A percentile compares a stretch with the other conserved stretches of the same genome.
Conservation (phyloP, 2,113 vertebrate species). For the Mirza zaza region DNA sequence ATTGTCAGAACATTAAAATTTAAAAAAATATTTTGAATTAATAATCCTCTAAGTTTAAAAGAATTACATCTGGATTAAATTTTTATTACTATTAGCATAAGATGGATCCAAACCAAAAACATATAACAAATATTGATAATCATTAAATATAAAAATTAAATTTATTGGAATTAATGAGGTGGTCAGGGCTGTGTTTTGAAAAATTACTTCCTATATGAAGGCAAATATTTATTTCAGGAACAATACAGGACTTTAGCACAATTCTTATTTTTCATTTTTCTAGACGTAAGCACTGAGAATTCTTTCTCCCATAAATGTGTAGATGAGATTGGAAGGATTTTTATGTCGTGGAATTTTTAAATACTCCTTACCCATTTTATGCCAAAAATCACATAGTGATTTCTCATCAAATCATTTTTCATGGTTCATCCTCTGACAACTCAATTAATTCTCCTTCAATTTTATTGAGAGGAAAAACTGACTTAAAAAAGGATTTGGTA, state of each 20-base stretch:
- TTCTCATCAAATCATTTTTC: slow-evolving; percentile 38
- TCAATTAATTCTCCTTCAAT: slow-evolving; percentile 10
- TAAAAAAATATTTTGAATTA: background rate
- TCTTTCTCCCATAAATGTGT: background rate
- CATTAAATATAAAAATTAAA: background rate
- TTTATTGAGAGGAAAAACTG: slow-evolving; percentile 13
- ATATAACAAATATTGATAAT: background rate
- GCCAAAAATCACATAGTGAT: background rate
- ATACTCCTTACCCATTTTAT: background rate
- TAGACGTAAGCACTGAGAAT: background rate
- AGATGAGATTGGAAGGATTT: slow-evolving; percentile 9
- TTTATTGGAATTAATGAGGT: background rate
- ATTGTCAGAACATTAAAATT: slow-evolving; percentile 8
- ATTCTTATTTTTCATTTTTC: background rate
- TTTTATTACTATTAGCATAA: background rate
- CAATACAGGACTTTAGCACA: background rate
- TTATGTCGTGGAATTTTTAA: background rate
- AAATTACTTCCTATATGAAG: background rate
- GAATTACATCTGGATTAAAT: background rate
- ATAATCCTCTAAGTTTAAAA: background rate
- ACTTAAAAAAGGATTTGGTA: background rate
- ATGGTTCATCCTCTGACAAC: background rate
- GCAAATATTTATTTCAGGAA: slow-evolving; percentile 47
- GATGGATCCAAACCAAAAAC: background rate
- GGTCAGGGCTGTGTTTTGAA: background rate